Evolutionary conservation across 1,140 invertebrate species (phyloP).

Genomic region (Subanguina moxae): DNA sequence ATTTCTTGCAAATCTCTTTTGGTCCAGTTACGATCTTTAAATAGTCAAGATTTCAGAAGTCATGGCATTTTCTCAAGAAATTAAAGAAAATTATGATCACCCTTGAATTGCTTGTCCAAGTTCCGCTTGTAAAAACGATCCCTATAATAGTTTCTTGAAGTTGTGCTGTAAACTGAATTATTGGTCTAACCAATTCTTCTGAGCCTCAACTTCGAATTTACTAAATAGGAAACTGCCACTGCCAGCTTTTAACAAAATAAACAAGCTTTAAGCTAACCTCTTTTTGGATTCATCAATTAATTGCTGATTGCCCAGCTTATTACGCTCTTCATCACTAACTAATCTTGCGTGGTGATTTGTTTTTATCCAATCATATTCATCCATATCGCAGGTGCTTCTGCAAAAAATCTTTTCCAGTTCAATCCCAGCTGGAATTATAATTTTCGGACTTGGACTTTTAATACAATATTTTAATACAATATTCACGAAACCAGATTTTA

Average conservation of each 20-base stretch:
- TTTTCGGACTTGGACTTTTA: too few relatives aligned
- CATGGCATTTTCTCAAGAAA: not conserved
- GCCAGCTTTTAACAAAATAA: too few relatives aligned
- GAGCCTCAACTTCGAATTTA: constrained; percentile 78
- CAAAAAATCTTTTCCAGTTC: too few relatives aligned
- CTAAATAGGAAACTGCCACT: constrained; percentile 68
- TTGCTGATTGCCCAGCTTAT: not conserved
- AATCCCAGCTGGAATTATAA: too few relatives aligned
- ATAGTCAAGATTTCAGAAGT: not conserved
- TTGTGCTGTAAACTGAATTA: too few relatives aligned
- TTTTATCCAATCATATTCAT: too few relatives aligned
- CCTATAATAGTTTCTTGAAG: constrained; percentile 62
- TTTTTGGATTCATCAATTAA: not conserved
- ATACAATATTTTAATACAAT: too few relatives aligned
- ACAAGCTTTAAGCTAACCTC: not conserved
- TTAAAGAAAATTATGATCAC: not conserved
- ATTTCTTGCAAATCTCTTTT: constrained; percentile 86
- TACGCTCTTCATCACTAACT: not conserved
- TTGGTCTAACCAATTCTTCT: constrained; percentile 69
- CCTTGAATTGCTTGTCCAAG: constrained; percentile 79
- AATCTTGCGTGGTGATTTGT: too few relatives aligned
- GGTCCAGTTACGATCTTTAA: constrained; percentile 82
- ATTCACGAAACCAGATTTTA: too few relatives aligned
- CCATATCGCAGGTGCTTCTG: too few relatives aligned
- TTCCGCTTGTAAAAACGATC: constrained; percentile 87